phyloP scores from a whole-genome alignment of 2,888 invertebrate genomes.

The Ormyrus thymus region DNA sequence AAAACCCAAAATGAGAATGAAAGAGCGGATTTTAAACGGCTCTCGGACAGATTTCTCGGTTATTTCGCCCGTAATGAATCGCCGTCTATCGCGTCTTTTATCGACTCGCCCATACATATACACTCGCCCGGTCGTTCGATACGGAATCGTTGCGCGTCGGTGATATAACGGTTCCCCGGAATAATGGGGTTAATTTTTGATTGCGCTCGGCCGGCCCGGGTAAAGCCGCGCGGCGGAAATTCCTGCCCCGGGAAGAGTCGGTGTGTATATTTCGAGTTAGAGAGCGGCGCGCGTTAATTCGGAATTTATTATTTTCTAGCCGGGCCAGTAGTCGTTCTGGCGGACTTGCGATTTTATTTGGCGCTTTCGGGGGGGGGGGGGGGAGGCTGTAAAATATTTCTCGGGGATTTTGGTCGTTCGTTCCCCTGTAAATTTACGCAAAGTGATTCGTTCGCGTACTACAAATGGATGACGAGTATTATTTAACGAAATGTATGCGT shows the following conservation, averaged over 20 bases:
- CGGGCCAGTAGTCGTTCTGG: slow-evolving; percentile 25
- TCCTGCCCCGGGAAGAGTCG: not conserved
- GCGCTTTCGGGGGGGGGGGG: slow-evolving; percentile 23
- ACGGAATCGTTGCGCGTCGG: not conserved
- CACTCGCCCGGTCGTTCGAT: not conserved
- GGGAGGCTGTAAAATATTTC: slow-evolving; percentile 49
- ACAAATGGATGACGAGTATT: slow-evolving; percentile 52
- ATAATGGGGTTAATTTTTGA: slow-evolving; percentile 50
- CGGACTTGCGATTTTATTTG: slow-evolving; percentile 35
- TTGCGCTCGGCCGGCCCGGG: slow-evolving; percentile 7
- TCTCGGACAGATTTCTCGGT: slow-evolving; percentile 4
- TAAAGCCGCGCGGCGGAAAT: not conserved
- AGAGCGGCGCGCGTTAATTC: slow-evolving; percentile 23
- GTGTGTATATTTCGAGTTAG: not conserved
- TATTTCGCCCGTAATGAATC: slow-evolving; percentile 31
- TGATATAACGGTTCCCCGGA: slow-evolving; percentile 16
- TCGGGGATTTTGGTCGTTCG: not conserved
- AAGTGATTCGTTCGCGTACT: slow-evolving; percentile 37
- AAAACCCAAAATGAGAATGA: not conserved
- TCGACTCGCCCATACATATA: not conserved
- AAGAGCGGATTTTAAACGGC: not conserved
- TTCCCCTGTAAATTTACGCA: slow-evolving; percentile 45
- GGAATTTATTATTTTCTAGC: slow-evolving; percentile 47
- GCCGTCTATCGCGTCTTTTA: not conserved
- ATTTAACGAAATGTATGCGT: slow-evolving; percentile 45